These are phyloP conservation scores for Zygogramma bicolorata DNA, from an alignment of 2,888 invertebrate species.

Conservation along the genomic window DNA sequence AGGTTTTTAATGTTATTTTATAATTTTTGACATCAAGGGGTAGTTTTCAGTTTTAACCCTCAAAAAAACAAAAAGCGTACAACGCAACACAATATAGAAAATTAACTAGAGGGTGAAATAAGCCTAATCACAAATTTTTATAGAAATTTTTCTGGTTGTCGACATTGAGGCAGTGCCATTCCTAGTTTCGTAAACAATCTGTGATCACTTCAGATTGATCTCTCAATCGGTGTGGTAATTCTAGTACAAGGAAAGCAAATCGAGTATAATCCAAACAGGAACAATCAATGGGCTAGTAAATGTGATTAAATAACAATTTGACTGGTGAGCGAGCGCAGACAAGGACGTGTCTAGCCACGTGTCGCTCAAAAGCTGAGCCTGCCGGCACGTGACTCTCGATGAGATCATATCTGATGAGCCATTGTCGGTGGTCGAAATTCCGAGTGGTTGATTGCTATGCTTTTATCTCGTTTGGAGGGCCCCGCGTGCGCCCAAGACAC, in stretches of 20 bases:
- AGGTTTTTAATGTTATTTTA: too few relatives aligned
- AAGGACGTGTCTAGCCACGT: slow-evolving; percentile 42
- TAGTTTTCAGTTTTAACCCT: too few relatives aligned
- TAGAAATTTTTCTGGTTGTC: too few relatives aligned
- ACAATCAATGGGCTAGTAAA: slow-evolving; percentile 41
- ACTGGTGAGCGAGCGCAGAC: slow-evolving; percentile 46
- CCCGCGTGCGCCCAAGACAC: neutral
- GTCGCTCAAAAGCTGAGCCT: slow-evolving; percentile 35
- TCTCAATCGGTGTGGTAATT: slow-evolving; percentile 12
- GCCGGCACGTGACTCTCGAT: slow-evolving; percentile 49
- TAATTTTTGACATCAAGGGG: too few relatives aligned
- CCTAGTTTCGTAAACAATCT: neutral
- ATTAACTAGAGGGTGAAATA: too few relatives aligned
- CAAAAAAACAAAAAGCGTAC: too few relatives aligned
- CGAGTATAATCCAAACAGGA: slow-evolving; percentile 24
- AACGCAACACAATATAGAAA: too few relatives aligned
- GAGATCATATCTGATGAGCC: slow-evolving; percentile 54
- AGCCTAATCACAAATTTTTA: too few relatives aligned
- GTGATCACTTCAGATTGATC: neutral
- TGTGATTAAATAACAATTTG: slow-evolving; percentile 54
- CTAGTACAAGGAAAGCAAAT: slow-evolving; percentile 36
- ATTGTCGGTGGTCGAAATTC: slow-evolving; percentile 46
- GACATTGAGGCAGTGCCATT: too few relatives aligned
- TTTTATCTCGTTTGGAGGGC: neutral
- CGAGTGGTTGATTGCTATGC: slow-evolving; percentile 31